Conservation (phyloP, 1,140 invertebrate species). For the Drosophila setifemur region DNA sequence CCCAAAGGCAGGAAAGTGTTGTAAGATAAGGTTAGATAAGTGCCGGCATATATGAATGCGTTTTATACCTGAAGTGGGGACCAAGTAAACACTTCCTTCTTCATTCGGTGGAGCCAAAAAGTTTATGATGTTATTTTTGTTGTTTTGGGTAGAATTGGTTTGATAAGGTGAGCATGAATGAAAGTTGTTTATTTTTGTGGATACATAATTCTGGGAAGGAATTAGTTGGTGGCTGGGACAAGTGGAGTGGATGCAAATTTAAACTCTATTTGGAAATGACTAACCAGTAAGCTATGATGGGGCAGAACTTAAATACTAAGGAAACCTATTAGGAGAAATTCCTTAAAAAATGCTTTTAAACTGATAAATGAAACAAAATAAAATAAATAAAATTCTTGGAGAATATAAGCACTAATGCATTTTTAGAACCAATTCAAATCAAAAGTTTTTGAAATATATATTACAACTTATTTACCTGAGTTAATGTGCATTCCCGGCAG, state of each 20-base stretch:
- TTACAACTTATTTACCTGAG: slow-evolving; percentile 39
- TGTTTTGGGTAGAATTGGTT: not conserved
- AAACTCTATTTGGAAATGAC: not conserved
- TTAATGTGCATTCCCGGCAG: slow-evolving; percentile 59
- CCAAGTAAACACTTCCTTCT: slow-evolving; percentile 49
- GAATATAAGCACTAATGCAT: too few relatives aligned
- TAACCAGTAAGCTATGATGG: too few relatives aligned
- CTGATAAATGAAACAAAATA: too few relatives aligned
- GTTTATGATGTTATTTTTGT: not conserved
- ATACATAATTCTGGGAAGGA: slow-evolving; percentile 15
- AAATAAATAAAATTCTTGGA: too few relatives aligned
- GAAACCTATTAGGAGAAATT: too few relatives aligned
- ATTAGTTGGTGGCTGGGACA: not conserved
- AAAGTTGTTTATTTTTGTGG: not conserved
- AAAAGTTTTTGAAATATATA: not conserved
- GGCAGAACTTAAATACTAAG: too few relatives aligned
- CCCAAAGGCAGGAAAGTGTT: slow-evolving; percentile 61
- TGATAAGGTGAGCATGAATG: slow-evolving; percentile 26
- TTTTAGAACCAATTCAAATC: too few relatives aligned
- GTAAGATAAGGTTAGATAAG: slow-evolving; percentile 77
- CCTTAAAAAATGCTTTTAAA: too few relatives aligned
- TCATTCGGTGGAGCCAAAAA: slow-evolving; percentile 5
- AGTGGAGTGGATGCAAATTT: not conserved
- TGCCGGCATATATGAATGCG: slow-evolving; percentile 40
- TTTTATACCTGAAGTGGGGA: slow-evolving; percentile 12